These are phyloP conservation scores for Aphelinus atriplicis DNA, from an alignment of 1,140 invertebrate genomes.

Conservation along the genomic window DNA sequence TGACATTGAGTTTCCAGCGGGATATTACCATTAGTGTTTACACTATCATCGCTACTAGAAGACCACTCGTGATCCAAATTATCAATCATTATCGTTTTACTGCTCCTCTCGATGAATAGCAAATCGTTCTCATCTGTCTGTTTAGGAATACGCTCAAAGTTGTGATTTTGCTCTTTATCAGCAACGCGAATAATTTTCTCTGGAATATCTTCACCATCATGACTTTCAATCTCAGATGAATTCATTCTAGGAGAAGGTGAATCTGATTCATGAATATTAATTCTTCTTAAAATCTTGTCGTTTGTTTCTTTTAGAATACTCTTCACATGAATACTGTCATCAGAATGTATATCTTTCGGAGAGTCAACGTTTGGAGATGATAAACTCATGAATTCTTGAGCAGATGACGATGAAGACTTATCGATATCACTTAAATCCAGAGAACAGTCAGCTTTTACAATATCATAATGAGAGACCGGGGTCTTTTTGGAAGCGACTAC, in stretches of 20 bases:
- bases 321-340: too few relatives aligned
- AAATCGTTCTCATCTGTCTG: neutral
- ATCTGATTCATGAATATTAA: too few relatives aligned
- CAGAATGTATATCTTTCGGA: too few relatives aligned
- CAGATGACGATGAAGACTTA: too few relatives aligned
- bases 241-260: slow-evolving; percentile 30
- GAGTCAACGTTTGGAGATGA: too few relatives aligned
- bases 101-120: slow-evolving; percentile 29
- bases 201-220: neutral
- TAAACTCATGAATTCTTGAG: too few relatives aligned
- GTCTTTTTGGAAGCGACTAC: slow-evolving; percentile 67
- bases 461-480: slow-evolving; percentile 69
- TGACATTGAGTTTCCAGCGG: slow-evolving; percentile 42
- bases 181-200: neutral
- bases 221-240: slow-evolving; percentile 7
- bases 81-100: slow-evolving; percentile 34
- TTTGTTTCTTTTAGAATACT: too few relatives aligned
- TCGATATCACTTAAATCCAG: too few relatives aligned
- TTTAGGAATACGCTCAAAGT: too few relatives aligned
- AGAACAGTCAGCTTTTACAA: slow-evolving; percentile 61
- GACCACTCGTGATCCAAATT: slow-evolving; percentile 62
- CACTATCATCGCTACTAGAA: slow-evolving; percentile 64
- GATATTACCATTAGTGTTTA: slow-evolving; percentile 52
- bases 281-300: too few relatives aligned
- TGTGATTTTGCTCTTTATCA: neutral